Conservation (phyloP, 2,888 invertebrate species). For the Drosophila nr. fundita region DNA sequence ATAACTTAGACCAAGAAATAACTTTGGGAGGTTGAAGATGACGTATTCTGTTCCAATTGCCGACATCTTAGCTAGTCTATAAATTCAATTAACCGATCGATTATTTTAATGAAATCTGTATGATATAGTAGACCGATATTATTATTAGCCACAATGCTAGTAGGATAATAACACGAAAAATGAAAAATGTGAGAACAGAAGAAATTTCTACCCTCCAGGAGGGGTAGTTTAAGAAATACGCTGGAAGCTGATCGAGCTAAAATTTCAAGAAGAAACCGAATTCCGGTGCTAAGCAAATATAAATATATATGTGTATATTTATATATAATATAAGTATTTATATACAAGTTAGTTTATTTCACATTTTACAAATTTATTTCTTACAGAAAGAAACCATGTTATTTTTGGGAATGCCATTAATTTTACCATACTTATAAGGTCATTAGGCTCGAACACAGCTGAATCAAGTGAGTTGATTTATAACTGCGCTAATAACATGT, state of each 20-base stretch:
- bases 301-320: background rate
- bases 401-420: constrained; percentile 53
- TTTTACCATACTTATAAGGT: constrained; percentile 65
- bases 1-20: background rate
- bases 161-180: background rate
- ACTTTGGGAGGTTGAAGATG: background rate
- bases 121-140: background rate
- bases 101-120: background rate
- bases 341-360: background rate
- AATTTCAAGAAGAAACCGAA: background rate
- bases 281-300: background rate
- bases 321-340: background rate
- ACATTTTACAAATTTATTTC: background rate
- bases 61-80: background rate
- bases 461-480: constrained; percentile 54
- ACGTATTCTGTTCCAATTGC: background rate
- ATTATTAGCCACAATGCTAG: background rate
- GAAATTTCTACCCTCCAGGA: no score
- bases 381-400: background rate
- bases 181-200: no score
- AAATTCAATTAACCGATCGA: accelerated
- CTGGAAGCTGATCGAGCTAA: background rate
- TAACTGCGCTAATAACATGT: constrained; percentile 59
- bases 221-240: background rate
- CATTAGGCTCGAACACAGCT: constrained; percentile 56